A percentile compares a stretch with the other conserved stretches of the same genome.
These are phyloP conservation scores for Chiloscyllium punctatum DNA, from an alignment of 2,797 vertebrate species.

Conservation along the genomic window DNA sequence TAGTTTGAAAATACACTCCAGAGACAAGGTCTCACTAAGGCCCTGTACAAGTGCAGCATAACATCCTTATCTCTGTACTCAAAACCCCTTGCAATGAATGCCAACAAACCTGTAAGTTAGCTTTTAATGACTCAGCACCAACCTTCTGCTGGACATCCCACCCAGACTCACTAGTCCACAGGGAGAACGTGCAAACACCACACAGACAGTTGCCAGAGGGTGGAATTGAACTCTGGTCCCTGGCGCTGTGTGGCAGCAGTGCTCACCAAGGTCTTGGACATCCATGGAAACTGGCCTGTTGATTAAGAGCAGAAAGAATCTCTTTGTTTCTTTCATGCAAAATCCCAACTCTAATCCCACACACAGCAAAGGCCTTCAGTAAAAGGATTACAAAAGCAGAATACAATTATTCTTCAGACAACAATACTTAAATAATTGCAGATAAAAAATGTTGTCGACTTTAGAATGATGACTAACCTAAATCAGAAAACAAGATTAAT, in stretches of 20 bases:
- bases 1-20: not conserved
- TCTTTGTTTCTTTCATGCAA: constrained; percentile 44
- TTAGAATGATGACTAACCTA: not conserved
- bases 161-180: too few relatives aligned
- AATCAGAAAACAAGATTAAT: not conserved
- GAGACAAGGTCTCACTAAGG: not conserved
- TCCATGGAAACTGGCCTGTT: constrained; percentile 44
- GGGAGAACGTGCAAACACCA: too few relatives aligned
- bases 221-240: too few relatives aligned
- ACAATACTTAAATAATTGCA: not conserved
- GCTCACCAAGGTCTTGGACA: constrained; percentile 42
- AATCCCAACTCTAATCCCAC: constrained; percentile 45
- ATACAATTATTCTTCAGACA: not conserved
- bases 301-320: constrained; percentile 42
- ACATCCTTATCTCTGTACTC: too few relatives aligned
- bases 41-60: too few relatives aligned
- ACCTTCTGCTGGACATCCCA: too few relatives aligned
- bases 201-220: too few relatives aligned
- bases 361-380: constrained; percentile 49
- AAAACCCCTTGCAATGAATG: too few relatives aligned
- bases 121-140: not conserved
- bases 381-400: not conserved
- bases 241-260: too few relatives aligned
- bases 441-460: not conserved
- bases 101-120: too few relatives aligned